These are phyloP conservation scores for Tenthredo notha DNA, from an alignment of 2,888 invertebrate genomes.

Conservation along the genomic window DNA sequence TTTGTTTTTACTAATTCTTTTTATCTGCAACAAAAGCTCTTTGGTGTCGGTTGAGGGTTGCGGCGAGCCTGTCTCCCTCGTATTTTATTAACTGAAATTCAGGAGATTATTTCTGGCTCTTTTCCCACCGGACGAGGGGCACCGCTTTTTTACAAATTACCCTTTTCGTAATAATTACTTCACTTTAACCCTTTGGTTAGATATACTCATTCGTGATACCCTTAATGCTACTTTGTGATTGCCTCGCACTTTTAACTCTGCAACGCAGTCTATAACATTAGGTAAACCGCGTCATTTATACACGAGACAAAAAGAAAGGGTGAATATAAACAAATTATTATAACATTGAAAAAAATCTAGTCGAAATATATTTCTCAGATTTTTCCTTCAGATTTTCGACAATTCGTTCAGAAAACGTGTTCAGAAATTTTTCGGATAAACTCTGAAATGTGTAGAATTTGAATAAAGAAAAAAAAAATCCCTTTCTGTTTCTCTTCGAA, in stretches of 20 bases:
- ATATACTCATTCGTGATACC: background rate
- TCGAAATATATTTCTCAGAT: no score
- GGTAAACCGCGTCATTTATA: background rate
- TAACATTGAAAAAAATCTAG: background rate
- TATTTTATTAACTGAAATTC: constrained; percentile 45
- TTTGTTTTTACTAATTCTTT: constrained; percentile 7
- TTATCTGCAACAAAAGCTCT: constrained; percentile 44
- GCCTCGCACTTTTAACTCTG: background rate
- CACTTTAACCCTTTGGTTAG: constrained; percentile 2
- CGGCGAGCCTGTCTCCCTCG: constrained; percentile 35
- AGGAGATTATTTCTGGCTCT: constrained; percentile 40
- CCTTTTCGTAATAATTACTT: constrained; percentile 25
- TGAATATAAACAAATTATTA: background rate
- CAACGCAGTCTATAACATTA: background rate
- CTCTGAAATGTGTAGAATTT: no score
- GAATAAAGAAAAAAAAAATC: no score
- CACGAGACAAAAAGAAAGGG: background rate
- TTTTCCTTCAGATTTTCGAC: no score
- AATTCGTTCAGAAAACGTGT: no score
- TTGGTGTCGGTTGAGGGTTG: constrained; percentile 24
- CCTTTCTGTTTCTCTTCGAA: no score
- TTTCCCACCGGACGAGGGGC: constrained; percentile 28
- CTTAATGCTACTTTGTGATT: constrained; percentile 18
- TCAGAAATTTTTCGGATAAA: no score
- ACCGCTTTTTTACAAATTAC: constrained; percentile 16